Evolutionary conservation across 2,797 vertebrate genomes (phyloP), one percentile per base, ranked within the genome.

Genomic region (Emys orbicularis): DNA sequence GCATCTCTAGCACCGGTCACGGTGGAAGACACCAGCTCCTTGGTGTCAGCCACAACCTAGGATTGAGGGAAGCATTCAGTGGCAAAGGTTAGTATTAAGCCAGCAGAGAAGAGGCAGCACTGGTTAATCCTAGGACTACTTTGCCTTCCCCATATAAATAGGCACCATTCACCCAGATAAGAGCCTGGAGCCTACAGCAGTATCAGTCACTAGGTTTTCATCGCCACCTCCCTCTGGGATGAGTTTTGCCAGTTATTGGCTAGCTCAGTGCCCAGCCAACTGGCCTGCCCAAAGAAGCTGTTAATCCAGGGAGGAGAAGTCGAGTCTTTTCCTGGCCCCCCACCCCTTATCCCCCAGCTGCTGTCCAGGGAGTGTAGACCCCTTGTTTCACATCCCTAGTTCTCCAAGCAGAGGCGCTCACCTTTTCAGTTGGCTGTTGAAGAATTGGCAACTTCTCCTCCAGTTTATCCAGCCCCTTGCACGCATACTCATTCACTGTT

Each of bases 1-100:
- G 98, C 98, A 5, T 97, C 98, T 29, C 98, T 74, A 0, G 98
- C 99, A 82, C 98, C 97, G 0, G 98, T 98, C 52, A 97, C 83
- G 1, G 92, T 96, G 76, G 93, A 79, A 0, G 95, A 92, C 84
- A 98, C 18, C 37, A 98, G 95, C 47, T 95, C 96, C 93, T 96
- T 96, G 61, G 97, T 98, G n/a, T 96, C 96, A 0, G 97, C 97
- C 52, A 98, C 95, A 61, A 98, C 98, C 98, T 98, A 47, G 2
- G 8, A 54, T n/a, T 96, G 96, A 12, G 13, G 1, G 34, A 29
- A 52, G 15, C 3, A 2, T 65, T 65, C 11, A 3, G 37, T 13
- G 44, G 15, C 41, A 31, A 2, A 18, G 44, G 74, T 77, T 23
- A 72, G 65, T 21, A n/a, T n/a, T 37, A 37, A 37, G 16, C 59